Evolutionary conservation across 2,113 vertebrate genomes (phyloP).

Genomic region (Urocitellus parryii): DNA sequence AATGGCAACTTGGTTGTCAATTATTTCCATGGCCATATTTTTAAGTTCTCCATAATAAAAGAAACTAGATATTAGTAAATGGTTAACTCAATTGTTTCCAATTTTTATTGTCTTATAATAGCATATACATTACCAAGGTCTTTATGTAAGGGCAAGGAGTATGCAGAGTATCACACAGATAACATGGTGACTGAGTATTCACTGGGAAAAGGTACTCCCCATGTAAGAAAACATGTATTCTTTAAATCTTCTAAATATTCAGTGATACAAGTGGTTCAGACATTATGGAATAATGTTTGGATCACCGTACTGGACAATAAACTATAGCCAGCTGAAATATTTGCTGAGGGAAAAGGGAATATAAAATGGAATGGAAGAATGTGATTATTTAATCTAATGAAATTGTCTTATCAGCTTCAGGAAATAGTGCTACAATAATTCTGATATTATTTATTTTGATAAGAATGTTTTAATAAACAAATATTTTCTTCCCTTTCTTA

Average conservation of each 20-base stretch:
- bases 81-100: not conserved
- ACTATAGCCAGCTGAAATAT: not conserved
- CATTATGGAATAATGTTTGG: not conserved
- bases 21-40: not conserved
- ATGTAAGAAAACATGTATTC: not conserved
- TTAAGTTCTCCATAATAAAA: not conserved
- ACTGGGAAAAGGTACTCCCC: not conserved
- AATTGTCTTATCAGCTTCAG: not conserved
- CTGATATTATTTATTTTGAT: not conserved
- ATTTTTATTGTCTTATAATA: not conserved
- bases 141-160: not conserved
- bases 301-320: not conserved
- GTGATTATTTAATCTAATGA: not conserved
- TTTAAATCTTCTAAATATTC: not conserved
- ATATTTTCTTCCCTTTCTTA: not conserved
- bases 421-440: not conserved
- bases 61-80: not conserved
- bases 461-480: not conserved
- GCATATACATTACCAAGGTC: not conserved
- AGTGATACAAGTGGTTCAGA: not conserved
- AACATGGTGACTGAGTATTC: not conserved
- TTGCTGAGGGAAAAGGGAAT: not conserved
- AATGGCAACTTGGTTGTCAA: not conserved
- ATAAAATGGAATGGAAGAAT: not conserved
- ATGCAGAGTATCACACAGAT: not conserved